These are phyloP conservation scores for Apteryx owenii DNA, from an alignment of 2,113 vertebrate genomes.

Conservation along the genomic window DNA sequence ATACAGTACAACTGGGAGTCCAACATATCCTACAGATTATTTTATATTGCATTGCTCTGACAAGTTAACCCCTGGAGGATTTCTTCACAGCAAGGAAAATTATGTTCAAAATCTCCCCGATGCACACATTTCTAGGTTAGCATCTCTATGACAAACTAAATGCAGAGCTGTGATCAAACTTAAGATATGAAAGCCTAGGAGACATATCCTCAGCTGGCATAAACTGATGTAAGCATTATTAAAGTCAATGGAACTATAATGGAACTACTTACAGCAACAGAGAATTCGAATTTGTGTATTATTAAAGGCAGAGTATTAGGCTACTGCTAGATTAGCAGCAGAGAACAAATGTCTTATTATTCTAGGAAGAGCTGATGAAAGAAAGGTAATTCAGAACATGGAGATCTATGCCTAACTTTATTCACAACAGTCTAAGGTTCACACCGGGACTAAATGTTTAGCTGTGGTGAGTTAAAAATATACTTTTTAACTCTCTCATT, in stretches of 20 bases:
- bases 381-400: not conserved
- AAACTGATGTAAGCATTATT: not conserved
- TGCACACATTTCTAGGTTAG: conserved; percentile 38
- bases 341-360: not conserved
- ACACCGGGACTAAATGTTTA: rapidly evolving
- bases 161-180: conserved; percentile 35
- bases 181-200: not conserved
- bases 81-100: conserved; percentile 56
- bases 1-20: not conserved
- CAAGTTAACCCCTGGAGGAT: conserved; percentile 52
- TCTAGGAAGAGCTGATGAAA: not conserved
- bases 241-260: not conserved
- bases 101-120: conserved; percentile 50
- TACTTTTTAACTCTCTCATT: not conserved
- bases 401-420: not conserved
- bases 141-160: conserved; percentile 17
- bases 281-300: not conserved
- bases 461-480: not conserved
- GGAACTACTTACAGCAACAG: conserved; percentile 13
- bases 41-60: conserved; percentile 63
- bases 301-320: not conserved
- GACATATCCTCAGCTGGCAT: conserved; percentile 2
- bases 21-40: conserved; percentile 30
- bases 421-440: not conserved
- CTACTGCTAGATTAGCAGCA: not conserved